These are phyloP conservation scores for Daubentonia madagascariensis DNA, from an alignment of 2,113 vertebrate species.

Conservation along the genomic window DNA sequence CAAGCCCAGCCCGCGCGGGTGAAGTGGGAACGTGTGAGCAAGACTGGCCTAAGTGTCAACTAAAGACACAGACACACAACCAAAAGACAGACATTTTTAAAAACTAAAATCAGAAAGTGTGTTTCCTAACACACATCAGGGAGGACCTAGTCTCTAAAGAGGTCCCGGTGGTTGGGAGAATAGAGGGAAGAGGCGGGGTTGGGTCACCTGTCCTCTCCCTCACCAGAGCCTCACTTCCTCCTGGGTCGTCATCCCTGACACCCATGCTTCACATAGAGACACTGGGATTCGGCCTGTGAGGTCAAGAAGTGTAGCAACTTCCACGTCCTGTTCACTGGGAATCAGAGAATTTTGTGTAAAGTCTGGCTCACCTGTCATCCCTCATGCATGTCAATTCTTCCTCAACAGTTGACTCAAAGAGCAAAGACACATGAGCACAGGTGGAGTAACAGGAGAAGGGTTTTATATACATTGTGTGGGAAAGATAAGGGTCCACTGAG, in stretches of 20 bases:
- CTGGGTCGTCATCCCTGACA: not conserved
- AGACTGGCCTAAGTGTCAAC: constrained; percentile 18
- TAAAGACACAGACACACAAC: not conserved
- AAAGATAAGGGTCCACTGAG: not conserved
- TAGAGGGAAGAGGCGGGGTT: not conserved
- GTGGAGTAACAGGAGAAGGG: not conserved
- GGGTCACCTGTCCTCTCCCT: not conserved
- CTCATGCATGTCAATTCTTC: constrained; percentile 71
- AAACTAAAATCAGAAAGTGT: not conserved
- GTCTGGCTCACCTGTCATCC: not conserved
- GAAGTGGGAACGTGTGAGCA: constrained; percentile 72
- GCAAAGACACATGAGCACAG: not conserved
- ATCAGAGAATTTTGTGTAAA: not conserved
- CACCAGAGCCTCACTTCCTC: not conserved
- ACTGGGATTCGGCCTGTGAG: not conserved
- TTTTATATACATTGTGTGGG: not conserved
- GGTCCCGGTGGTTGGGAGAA: not conserved
- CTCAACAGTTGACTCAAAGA: constrained; percentile 82
- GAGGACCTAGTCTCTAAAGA: no score
- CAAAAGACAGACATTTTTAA: constrained; percentile 39
- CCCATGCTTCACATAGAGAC: not conserved
- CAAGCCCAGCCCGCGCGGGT: not conserved
- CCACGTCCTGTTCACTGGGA: not conserved
- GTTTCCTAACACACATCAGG: not conserved
- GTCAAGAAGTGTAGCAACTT: not conserved